Base-by-base conservation (phyloP, 2,113 vertebrate species). In the Cottus gobio region DNA sequence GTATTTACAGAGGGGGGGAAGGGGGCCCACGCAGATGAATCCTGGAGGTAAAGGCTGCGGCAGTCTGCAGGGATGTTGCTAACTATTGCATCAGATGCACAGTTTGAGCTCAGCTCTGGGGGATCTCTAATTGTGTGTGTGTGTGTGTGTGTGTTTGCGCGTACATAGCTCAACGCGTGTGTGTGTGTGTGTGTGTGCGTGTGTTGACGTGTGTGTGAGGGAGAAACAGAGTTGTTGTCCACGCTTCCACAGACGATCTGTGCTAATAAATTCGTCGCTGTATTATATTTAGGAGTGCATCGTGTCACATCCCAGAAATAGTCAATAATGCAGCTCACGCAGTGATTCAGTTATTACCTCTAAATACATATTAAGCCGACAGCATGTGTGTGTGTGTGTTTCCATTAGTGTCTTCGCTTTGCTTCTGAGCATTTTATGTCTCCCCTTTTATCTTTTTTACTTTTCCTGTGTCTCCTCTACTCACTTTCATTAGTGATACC, bases 41-140 rank as follows among this genome's bases (percentile, higher is more conserved):
- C 88, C 79, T 86, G 67, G 62, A 85, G 88, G 86, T 77, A 56
- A 63, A 79, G 75, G 66, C 82, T 74, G 71, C 63, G 60, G 83
- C 68, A 24, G 80, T 74, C 88, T 88, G 87, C 68, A 71, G 87
- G 83, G 89, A 92, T 89, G 91, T 95, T 95, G 90, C 93, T 90
- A 70, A 83, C 66, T 91, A 88, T 95, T 95, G 92, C 95, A 95
- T 95, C 95, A 95, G 93, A 87, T 87, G 58, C 86, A 79, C 85
- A 71, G 52, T 86, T 85, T 80, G 68, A 75, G 82, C 28, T 28
- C 24, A 7, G 60, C 87, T 77, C 85, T 24, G 2, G 80, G 91
- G 89, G 85, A 86, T 79, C 46, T 44, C 44, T 62, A 26, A 61
- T 61, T 63, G 30, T 67, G 22, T 18, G 62, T 48, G 0, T 39